A percentile compares a stretch with the other conserved stretches of the same genome.
phyloP scores from a whole-genome alignment of 2,888 invertebrate species.

The Apamea anceps region DNA sequence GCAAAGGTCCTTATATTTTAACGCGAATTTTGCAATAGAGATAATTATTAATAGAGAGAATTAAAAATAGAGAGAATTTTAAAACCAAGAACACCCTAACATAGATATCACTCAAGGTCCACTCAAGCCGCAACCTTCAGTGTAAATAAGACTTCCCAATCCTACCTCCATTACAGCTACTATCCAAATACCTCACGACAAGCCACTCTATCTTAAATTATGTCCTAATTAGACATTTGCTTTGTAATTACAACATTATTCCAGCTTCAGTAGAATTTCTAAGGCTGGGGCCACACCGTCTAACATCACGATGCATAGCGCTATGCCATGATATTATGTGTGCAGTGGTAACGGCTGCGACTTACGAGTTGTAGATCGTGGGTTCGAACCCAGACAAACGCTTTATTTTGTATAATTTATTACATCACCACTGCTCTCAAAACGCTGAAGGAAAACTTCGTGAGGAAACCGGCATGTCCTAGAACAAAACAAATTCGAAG shows the following conservation, averaged over 20 bases:
- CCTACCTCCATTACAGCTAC: conserved; percentile 12
- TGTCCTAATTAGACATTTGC: conserved; percentile 56
- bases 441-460: too few species aligned
- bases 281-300: background rate
- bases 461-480: too few species aligned
- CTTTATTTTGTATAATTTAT: too few species aligned
- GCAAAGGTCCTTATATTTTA: background rate
- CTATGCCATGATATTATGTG: too few species aligned
- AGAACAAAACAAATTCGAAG: too few species aligned
- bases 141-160: background rate
- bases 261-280: conserved; percentile 22
- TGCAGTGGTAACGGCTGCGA: too few species aligned
- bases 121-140: background rate
- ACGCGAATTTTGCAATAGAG: background rate
- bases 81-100: background rate
- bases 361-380: too few species aligned
- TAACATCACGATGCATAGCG: background rate
- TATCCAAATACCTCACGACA: background rate
- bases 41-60: too few species aligned
- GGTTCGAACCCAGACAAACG: too few species aligned
- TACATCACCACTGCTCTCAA: too few species aligned
- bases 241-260: conserved; percentile 43
- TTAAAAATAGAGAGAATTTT: background rate
- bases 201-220: conserved; percentile 43
- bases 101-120: background rate